Conservation (phyloP, 2,888 invertebrate genomes). For the Drosophila mercatorum region DNA sequence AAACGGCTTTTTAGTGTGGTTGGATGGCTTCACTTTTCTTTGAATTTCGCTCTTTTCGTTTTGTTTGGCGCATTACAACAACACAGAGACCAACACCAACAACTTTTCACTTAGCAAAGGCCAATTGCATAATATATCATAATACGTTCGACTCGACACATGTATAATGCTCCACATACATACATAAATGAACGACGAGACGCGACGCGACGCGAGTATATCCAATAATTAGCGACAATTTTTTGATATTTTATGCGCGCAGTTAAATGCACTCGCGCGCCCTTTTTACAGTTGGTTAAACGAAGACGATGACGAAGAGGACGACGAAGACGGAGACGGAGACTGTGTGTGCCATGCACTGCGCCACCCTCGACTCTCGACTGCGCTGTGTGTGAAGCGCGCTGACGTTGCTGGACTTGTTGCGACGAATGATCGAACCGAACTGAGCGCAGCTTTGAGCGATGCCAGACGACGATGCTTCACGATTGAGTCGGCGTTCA, state of each 20-base stretch:
- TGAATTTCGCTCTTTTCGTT: slow-evolving; percentile 43
- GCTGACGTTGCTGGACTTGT: slow-evolving; percentile 51
- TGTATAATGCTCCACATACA: slow-evolving; percentile 28
- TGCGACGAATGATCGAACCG: slow-evolving; percentile 70
- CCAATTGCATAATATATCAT: slow-evolving; percentile 52
- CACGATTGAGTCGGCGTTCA: slow-evolving; percentile 11
- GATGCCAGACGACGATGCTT: slow-evolving; percentile 43
- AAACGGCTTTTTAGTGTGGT: slow-evolving; percentile 61
- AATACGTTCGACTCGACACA: slow-evolving; percentile 20
- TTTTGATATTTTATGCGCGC: slow-evolving; percentile 13
- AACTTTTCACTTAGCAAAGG: slow-evolving; percentile 44
- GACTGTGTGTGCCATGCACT: slow-evolving; percentile 47
- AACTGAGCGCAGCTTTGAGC: slow-evolving; percentile 66
- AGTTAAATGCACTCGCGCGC: slow-evolving; percentile 66
- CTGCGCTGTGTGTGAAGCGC: slow-evolving; percentile 52
- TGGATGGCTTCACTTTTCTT: slow-evolving; percentile 42
- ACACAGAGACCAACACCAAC: not conserved
- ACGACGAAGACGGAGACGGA: slow-evolving; percentile 31
- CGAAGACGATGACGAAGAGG: slow-evolving; percentile 18
- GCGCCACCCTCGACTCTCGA: slow-evolving; percentile 64
- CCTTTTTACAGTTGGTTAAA: slow-evolving; percentile 46
- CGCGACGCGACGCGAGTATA: not conserved
- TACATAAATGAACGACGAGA: slow-evolving; percentile 4
- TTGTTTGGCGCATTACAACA: slow-evolving; percentile 50
- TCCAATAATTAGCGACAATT: slow-evolving; percentile 20